Conservation (phyloP, 2,113 vertebrate species). For the Drymodes brunneopygia region DNA sequence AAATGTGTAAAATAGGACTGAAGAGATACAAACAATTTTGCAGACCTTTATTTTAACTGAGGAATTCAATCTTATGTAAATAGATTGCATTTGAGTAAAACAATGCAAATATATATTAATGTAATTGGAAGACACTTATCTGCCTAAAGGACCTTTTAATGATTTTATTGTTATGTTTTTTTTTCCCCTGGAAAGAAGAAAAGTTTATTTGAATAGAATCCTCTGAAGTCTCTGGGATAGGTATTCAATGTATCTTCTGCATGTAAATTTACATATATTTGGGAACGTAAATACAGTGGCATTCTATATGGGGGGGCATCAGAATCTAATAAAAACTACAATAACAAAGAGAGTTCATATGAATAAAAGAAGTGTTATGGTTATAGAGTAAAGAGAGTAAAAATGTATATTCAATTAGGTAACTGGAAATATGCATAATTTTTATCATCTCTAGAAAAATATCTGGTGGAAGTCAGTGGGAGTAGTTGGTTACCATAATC, state of each 20-base stretch:
- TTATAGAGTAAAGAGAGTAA: neutral
- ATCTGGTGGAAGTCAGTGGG: conserved; percentile 19
- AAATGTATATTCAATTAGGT: neutral
- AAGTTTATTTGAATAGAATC: neutral
- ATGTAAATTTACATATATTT: neutral
- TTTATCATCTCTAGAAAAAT: conserved; percentile 26
- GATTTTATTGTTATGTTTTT: neutral
- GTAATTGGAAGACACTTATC: neutral
- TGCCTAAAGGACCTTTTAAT: neutral
- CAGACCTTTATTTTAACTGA: neutral
- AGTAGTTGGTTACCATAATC: neutral
- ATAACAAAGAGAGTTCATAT: neutral
- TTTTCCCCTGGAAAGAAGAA: neutral
- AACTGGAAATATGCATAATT: conserved; percentile 3
- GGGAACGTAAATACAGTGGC: neutral
- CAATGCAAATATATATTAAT: neutral
- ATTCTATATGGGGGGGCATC: neutral
- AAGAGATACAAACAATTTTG: neutral
- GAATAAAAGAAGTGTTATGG: neutral
- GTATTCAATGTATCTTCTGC: neutral
- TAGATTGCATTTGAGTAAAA: neutral
- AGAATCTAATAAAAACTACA: neutral
- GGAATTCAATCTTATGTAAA: neutral
- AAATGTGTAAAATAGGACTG: neutral
- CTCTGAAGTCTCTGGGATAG: neutral